Percentiles rank a stretch among this genome's conserved stretches.
Conservation (phyloP, 2,888 invertebrate genomes). For the Rutpela maculata region DNA sequence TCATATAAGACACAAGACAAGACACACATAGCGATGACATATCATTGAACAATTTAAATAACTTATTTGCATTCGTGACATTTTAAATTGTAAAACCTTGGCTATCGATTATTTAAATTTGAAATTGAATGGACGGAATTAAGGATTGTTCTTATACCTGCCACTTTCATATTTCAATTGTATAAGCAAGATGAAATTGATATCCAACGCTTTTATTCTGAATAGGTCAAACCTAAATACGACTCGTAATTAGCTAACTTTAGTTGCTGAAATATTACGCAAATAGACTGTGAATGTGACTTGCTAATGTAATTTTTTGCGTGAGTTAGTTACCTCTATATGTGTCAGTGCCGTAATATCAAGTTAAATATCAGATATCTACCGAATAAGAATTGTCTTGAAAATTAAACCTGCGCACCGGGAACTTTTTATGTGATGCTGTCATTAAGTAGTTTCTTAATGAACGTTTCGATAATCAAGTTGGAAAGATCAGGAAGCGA, state of each 20-base stretch:
- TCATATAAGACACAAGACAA: constrained; percentile 7
- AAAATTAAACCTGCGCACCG: too few relatives aligned
- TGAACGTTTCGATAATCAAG: too few relatives aligned
- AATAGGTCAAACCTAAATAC: constrained; percentile 32
- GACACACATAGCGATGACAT: constrained; percentile 37
- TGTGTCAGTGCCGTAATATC: background rate
- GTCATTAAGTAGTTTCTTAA: too few relatives aligned
- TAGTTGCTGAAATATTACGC: constrained; percentile 26
- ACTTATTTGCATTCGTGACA: constrained; percentile 34
- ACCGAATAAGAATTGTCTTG: too few relatives aligned
- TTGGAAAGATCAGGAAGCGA: too few relatives aligned
- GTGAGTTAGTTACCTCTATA: background rate
- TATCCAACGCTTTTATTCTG: constrained; percentile 23
- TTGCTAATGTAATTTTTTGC: constrained; percentile 10
- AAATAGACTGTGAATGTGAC: constrained; percentile 23
- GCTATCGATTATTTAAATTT: constrained; percentile 36
- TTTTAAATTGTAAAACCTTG: constrained; percentile 38
- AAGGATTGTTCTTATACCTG: constrained; percentile 38
- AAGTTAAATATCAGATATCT: background rate
- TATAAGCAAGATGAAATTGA: constrained; percentile 35
- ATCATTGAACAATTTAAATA: constrained; percentile 36
- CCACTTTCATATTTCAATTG: constrained; percentile 38
- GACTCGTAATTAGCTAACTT: constrained; percentile 24
- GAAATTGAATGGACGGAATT: constrained; percentile 30
- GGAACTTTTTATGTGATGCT: too few relatives aligned